Evolutionary conservation across 1,140 invertebrate genomes (phyloP), one percentile per base, ranked within the genome.

Genomic region (Aricia agestis): DNA sequence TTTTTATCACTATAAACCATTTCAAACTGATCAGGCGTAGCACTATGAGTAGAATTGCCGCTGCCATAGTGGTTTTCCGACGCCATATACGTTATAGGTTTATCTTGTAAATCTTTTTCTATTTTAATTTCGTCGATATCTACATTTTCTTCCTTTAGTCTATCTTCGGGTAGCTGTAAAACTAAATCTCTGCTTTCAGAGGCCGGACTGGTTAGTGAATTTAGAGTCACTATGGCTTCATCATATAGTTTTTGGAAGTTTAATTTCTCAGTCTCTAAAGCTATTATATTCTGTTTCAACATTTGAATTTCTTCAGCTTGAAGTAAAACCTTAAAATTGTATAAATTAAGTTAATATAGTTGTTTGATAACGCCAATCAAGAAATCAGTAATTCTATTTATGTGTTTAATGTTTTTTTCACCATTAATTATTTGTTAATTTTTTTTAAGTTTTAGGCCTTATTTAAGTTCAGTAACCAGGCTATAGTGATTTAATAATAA

Each of bases 251-350:
- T 92, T 82, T 93, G 92, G 71, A 94, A 91, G 73, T 93, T 93
- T 10, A 90, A 78, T 79, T 94, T 94, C 70, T 94, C 93, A 32
- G 92, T 92, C 75, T 94, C 93, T 65, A 94, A 80, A 31, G 84
- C 80, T 58, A 87, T 83, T 71, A 92, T 85, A 82, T 93, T 93
- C 72, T 93, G 89, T 79, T 93, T 93, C 7, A 94, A 83, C 71
- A 91, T 78, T 75, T 93, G 91, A 71, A 94, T 92, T 78, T 94
- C 93, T 85, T 92, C 92, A 6, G 87, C 87, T 88, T 93, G 88
- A 19, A 87, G 83, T 75, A 89, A 74, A 45, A 90, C 73, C 87
- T 90, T 77, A 66, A 78, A 80, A 66, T 78, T 66, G 9, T 57
- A 36, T 66, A 57, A 25, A 65, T 72, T 72, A 13, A 6, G n/a